Conservation (phyloP, 1,140 invertebrate species). For the Drosophila oshimai region DNA sequence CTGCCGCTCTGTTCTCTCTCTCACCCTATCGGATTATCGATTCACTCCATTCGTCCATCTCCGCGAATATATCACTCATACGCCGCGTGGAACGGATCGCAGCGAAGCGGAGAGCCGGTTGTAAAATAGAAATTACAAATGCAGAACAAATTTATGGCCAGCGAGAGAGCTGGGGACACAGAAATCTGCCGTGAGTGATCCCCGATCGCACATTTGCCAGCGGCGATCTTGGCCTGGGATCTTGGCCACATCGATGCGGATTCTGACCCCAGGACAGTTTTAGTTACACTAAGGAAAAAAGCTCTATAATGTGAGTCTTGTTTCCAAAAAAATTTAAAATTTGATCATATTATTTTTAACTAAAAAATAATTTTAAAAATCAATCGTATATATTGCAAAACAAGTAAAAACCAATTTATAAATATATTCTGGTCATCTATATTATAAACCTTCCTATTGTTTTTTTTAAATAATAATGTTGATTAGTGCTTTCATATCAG, state of each 20-base stretch:
- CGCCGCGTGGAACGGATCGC: conserved; percentile 7
- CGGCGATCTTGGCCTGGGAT: conserved; percentile 22
- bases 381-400: too few relatives aligned
- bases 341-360: too few relatives aligned
- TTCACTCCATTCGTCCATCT: conserved; percentile 27
- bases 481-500: too few relatives aligned
- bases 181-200: conserved; percentile 33
- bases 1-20: background rate
- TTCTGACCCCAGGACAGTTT: conserved; percentile 27
- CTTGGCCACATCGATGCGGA: background rate
- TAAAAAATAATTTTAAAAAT: too few relatives aligned
- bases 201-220: conserved; percentile 41
- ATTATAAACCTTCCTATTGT: too few relatives aligned
- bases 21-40: conserved; percentile 40
- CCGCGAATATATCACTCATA: conserved; percentile 37
- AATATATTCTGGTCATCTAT: too few relatives aligned
- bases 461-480: too few relatives aligned
- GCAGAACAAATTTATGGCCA: conserved; percentile 41
- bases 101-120: conserved; percentile 10
- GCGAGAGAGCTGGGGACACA: conserved; percentile 10
- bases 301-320: background rate
- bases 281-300: background rate
- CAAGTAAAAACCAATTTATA: too few relatives aligned
- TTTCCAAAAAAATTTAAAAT: background rate
- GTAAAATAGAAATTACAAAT: conserved; percentile 50